Base-by-base conservation (phyloP, 2,797 vertebrate species). In the Nannoperca obscura region DNA sequence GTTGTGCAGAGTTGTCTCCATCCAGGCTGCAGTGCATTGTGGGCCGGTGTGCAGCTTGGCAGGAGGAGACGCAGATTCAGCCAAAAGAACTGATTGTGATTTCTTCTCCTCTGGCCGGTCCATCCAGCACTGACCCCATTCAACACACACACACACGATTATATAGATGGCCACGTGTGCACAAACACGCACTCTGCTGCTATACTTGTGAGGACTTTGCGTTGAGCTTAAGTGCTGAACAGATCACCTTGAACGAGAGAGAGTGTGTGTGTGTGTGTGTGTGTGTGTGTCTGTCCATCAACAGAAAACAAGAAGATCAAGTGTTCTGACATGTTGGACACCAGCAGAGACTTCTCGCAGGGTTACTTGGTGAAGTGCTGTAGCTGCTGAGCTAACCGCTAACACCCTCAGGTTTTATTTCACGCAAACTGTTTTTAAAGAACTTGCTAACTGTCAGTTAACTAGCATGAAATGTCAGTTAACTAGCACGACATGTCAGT, bases 21-120 rank as follows among this genome's bases (percentile, higher is more conserved):
- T 90, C 84, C 81, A 86, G 79, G 71, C 85, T 82, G 86, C 85
- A 85, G 67, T 86, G 84, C 87, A 90, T 88, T 90, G 86, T 88
- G 81, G 81, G 78, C 66, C 67, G 53, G 67, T 65, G 76, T 69
- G 78, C 83, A 70, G 71, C 76, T 82, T 88, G 87, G 85, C 89
- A 86, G 57, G 22, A 77, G 70, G 57, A 67, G 65, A 61, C 22
- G 30, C 71, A 67, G 46, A 86, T 75, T 83, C 78, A 76, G 85
- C 89, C 84, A 89, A 88, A 88, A 82, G 80, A 49, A 80, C 84
- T 74, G 83, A 90, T 87, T 87, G 86, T 83, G 70, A 89, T 86
- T 83, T 79, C 73, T 82, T 68, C 62, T 81, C 46, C 78, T 74
- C 38, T 58, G 54, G 58, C 22, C 40, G 20, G 74, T 66, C 65